Base-by-base conservation (phyloP, 1,140 invertebrate genomes). In the Frieseomelitta varia region DNA sequence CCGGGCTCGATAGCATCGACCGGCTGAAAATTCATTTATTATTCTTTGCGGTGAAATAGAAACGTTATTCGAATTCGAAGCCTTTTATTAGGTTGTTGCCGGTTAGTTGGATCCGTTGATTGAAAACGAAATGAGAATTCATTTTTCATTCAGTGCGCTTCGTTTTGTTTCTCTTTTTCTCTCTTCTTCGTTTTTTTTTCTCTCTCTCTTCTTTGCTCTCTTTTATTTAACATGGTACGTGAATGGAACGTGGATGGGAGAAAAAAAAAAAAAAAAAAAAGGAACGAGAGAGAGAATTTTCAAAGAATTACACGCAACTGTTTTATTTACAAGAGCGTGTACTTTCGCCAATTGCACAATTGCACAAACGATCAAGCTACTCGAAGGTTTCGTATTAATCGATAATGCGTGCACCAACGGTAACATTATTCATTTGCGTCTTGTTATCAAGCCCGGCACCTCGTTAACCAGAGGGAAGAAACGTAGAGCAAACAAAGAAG, bases 21-120 rank as follows among this genome's bases (percentile, higher is more conserved):
- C 6, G 10, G n/a, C 14, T 34, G 53, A 34, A 58, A 83, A 78
- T 79, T 83, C 74, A 78, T 83, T 78, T 79, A 71, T 61, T 53
- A 78, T 56, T 39, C 63, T 71, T 71, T 63, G n/a, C 3, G 12
- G 69, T 8, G 56, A 24, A 27, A 79, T 55, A 30, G 51, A 79
- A 53, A 53, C 51, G 63, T 79, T 79, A 55, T 47, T 56, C 39
- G 58, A 51, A 39, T 58, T 74, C 65, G 15, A 67, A 30, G 27
- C 47, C 14, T 19, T n/a, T 47, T 15, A 21, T 24, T 34, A 34
- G 17, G 27, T 30, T 17, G 15, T 8, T 19, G 63, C 17, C 10
- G 56, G 15, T 67, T 30, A 34, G 27, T 34, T 67, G n/a, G 27
- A 21, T 69, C 21, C 21, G 4, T 39, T 24, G 30, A 69, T 69